These are phyloP conservation scores for Rhingia rostrata DNA, from an alignment of 2,888 invertebrate species.

Conservation along the genomic window DNA sequence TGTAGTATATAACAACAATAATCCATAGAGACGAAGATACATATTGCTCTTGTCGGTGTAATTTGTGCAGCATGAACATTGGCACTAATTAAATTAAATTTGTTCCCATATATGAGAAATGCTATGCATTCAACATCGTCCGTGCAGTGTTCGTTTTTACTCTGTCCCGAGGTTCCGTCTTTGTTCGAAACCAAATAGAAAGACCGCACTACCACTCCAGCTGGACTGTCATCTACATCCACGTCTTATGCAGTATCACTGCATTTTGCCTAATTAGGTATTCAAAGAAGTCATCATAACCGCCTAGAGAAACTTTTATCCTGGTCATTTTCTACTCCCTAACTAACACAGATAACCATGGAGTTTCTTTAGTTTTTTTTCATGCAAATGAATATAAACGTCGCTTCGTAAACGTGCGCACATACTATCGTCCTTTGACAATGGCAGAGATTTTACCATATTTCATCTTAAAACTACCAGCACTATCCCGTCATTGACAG, in stretches of 20 bases:
- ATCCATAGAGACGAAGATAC: background rate
- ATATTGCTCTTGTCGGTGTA: conserved; percentile 3
- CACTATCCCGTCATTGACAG: background rate
- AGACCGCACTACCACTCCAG: background rate
- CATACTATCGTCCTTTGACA: conserved; percentile 10
- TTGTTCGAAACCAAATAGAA: background rate
- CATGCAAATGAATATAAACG: conserved; percentile 56
- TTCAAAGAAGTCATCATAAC: conserved; percentile 41
- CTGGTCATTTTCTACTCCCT: conserved; percentile 49
- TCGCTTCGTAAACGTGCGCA: background rate
- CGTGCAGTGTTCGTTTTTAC: conserved; percentile 2
- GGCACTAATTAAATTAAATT: conserved; percentile 54
- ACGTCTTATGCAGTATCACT: conserved; percentile 29
- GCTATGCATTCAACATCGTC: background rate
- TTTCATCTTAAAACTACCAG: background rate
- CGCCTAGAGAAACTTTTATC: conserved; percentile 41
- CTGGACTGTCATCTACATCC: conserved; percentile 1
- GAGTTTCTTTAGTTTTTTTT: background rate
- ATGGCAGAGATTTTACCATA: conserved; percentile 9
- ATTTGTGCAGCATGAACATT: conserved; percentile 55
- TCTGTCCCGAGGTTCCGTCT: background rate
- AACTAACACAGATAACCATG: background rate
- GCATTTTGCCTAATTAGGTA: conserved; percentile 53
- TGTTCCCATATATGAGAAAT: background rate
- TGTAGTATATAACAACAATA: conserved; percentile 18